Evolutionary conservation across 2,113 vertebrate genomes (phyloP).

Genomic region (Sinocyclocheilus rhinocerous): DNA sequence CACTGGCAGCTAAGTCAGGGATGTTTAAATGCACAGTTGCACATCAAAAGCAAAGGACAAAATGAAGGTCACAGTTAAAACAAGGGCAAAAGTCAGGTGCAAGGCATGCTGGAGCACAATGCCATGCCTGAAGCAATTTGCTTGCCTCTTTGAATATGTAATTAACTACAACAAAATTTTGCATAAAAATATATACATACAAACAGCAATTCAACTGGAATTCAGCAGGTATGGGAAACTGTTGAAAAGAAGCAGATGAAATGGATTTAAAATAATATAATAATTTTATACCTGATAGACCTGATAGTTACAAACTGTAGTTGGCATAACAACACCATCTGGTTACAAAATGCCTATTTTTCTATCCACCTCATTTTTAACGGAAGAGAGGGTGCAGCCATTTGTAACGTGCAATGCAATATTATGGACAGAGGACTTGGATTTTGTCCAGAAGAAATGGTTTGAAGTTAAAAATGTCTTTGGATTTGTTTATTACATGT

Average conservation of each 20-base stretch:
- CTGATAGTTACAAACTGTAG: no score
- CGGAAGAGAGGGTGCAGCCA: no score
- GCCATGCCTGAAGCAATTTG: not conserved
- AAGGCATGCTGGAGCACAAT: not conserved
- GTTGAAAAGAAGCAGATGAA: not conserved
- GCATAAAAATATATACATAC: not conserved
- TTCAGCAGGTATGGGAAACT: not conserved
- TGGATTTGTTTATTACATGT: no score
- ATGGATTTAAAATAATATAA: not conserved
- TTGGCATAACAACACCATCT: no score
- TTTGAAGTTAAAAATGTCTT: no score
- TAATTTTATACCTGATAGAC: no score
- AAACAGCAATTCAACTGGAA: not conserved
- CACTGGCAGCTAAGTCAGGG: conserved; percentile 25
- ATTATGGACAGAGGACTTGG: no score
- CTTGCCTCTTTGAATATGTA: not conserved
- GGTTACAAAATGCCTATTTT: no score
- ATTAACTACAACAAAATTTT: not conserved
- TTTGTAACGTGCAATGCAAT: no score
- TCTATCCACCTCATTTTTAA: no score
- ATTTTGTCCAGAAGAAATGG: no score
- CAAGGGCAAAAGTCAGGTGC: conserved; percentile 5
- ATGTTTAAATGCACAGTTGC: conserved; percentile 1
- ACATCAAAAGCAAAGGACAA: conserved; percentile 34
- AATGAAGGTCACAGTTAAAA: conserved; percentile 18